phyloP scores from a whole-genome alignment of 1,140 invertebrate species.

The Scaptodrosophila lebanonensis region DNA sequence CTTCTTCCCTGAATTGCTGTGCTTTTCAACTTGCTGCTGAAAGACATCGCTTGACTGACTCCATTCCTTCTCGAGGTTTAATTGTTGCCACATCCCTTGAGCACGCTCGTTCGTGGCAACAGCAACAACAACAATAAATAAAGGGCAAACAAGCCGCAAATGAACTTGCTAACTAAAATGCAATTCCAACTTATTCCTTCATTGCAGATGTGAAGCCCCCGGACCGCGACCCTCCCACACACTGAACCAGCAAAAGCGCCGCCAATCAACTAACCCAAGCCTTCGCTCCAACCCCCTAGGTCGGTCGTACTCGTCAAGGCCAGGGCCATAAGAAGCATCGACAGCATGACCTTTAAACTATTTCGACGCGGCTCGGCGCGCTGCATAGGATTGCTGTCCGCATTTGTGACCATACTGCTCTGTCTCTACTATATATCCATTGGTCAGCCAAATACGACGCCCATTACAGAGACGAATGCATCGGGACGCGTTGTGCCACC shows the following conservation, averaged over 20 bases:
- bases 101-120: neutral
- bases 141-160: too few relatives aligned
- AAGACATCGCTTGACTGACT: too few relatives aligned
- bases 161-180: too few relatives aligned
- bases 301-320: neutral
- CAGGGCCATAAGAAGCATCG: neutral
- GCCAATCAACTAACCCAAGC: neutral
- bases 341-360: constrained; percentile 70
- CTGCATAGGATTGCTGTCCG: constrained; percentile 71
- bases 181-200: neutral
- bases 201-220: constrained; percentile 42
- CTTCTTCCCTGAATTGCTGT: too few relatives aligned
- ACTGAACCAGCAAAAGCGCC: constrained; percentile 1
- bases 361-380: constrained; percentile 75
- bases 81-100: too few relatives aligned
- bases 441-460: constrained; percentile 61
- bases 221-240: neutral
- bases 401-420: constrained; percentile 71
- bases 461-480: constrained; percentile 33
- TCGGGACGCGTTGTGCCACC: constrained; percentile 21
- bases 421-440: constrained; percentile 76
- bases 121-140: too few relatives aligned
- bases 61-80: too few relatives aligned
- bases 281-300: neutral
- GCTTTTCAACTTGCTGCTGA: too few relatives aligned